phyloP scores from a whole-genome alignment of 2,797 vertebrate genomes.

The Enteromius argenteus region DNA sequence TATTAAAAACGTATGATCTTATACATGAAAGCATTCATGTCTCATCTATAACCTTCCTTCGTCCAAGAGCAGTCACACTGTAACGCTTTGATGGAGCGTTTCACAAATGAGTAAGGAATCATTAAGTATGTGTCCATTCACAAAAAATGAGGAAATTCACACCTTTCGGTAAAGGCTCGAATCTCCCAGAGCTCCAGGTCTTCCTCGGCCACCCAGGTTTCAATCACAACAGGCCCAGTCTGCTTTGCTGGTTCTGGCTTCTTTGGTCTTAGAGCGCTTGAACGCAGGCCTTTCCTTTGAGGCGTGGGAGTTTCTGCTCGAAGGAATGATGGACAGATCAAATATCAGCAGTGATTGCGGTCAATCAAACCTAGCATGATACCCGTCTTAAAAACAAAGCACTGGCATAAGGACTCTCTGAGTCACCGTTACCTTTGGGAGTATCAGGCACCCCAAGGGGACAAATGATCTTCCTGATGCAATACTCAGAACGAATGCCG shows the following conservation, averaged over 20 bases:
- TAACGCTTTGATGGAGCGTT: not conserved
- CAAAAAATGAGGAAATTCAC: conserved; percentile 28
- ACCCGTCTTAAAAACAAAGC: not conserved
- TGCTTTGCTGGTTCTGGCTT: conserved; percentile 94
- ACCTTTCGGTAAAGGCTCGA: conserved; percentile 97
- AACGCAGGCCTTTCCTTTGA: conserved; percentile 96
- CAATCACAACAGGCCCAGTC: conserved; percentile 92
- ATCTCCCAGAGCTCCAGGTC: conserved; percentile 99
- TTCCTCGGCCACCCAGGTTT: conserved; percentile 96
- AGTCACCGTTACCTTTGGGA: conserved; percentile 86
- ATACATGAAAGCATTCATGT: not conserved
- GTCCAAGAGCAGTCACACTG: not conserved
- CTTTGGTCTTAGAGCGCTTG: conserved; percentile 94
- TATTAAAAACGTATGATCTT: not conserved
- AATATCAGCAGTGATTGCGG: not conserved
- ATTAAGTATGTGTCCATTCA: not conserved
- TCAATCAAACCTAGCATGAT: not conserved
- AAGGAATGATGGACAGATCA: not conserved
- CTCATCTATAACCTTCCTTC: not conserved
- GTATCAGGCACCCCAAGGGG: conserved; percentile 92
- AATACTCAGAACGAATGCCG: conserved; percentile 96
- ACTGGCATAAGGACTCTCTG: not conserved
- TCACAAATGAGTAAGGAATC: not conserved
- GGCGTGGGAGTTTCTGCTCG: conserved; percentile 93
- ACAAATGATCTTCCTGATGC: conserved; percentile 97